A percentile compares a stretch with the other conserved stretches of the same genome.
Conservation (phyloP, 2,113 vertebrate species). For the Prinia subflava region DNA sequence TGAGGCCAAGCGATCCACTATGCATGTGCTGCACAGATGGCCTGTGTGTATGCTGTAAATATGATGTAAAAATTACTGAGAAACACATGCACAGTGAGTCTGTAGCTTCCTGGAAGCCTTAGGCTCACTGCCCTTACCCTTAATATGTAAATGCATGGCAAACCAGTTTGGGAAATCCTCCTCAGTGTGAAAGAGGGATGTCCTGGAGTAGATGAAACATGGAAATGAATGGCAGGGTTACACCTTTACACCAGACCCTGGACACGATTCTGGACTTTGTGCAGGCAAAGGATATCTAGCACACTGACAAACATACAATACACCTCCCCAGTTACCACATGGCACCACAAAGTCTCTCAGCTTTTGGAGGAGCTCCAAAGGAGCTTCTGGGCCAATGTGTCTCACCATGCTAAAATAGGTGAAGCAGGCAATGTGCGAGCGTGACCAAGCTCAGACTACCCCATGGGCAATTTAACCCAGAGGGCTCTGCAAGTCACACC, state of each 20-base stretch:
- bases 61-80: constrained; percentile 56
- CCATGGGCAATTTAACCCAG: not conserved
- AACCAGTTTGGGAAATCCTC: constrained; percentile 23
- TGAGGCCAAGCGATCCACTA: not conserved
- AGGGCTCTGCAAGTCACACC: not conserved
- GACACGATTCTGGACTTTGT: not conserved
- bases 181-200: not conserved
- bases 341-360: not conserved
- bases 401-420: not conserved
- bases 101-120: constrained; percentile 48
- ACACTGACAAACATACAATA: fast-evolving
- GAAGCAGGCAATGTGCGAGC: not conserved
- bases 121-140: constrained; percentile 10
- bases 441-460: not conserved
- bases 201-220: not conserved
- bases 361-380: not conserved
- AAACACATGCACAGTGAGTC: constrained; percentile 40
- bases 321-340: not conserved
- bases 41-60: constrained; percentile 28
- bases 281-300: not conserved
- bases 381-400: not conserved
- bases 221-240: not conserved
- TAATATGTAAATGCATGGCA: not conserved
- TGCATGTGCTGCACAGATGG: constrained; percentile 64
- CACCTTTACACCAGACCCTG: not conserved